phyloP scores from a whole-genome alignment of 1,140 invertebrate species.

The Sweltsa coloradensis region DNA sequence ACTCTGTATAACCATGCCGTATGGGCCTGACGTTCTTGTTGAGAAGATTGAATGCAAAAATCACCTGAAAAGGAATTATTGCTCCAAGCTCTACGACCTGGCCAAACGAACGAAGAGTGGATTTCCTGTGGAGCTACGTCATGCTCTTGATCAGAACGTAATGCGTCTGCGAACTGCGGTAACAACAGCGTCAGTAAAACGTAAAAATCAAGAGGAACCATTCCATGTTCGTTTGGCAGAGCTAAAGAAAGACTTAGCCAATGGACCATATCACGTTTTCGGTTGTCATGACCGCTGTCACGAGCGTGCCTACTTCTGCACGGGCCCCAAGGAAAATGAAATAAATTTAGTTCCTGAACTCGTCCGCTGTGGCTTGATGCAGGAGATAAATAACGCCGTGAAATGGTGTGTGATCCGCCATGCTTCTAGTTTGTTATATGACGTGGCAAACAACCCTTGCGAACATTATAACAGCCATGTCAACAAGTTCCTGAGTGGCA shows the following conservation, averaged over 20 bases:
- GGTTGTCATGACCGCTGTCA: slow-evolving; percentile 24
- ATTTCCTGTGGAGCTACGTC: not conserved
- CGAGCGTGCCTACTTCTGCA: slow-evolving; percentile 17
- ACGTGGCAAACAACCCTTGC: slow-evolving; percentile 28
- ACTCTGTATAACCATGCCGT: slow-evolving; percentile 10
- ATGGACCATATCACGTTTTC: slow-evolving; percentile 25
- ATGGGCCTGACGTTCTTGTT: slow-evolving; percentile 11
- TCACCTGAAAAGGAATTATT: slow-evolving; percentile 23
- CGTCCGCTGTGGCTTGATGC: not conserved
- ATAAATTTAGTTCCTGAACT: slow-evolving; percentile 18
- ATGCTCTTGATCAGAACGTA: too few relatives aligned
- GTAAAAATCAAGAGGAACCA: slow-evolving; percentile 7
- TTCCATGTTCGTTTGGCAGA: slow-evolving; percentile 7
- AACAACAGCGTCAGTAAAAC: slow-evolving; percentile 10
- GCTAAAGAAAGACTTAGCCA: slow-evolving; percentile 21
- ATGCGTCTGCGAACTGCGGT: too few relatives aligned
- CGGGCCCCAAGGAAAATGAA: slow-evolving; percentile 14
- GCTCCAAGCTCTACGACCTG: slow-evolving; percentile 16
- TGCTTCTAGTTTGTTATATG: slow-evolving; percentile 21
- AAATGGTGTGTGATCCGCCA: slow-evolving; percentile 4
- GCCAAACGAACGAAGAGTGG: slow-evolving; percentile 5
- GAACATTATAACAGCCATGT: slow-evolving; percentile 27
- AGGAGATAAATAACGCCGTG: too few relatives aligned
- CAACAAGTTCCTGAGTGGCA: slow-evolving; percentile 26
- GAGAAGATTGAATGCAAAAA: slow-evolving; percentile 26